Evolutionary conservation across 2,888 invertebrate species (phyloP).

Genomic region (Mellilla xanthometata): DNA sequence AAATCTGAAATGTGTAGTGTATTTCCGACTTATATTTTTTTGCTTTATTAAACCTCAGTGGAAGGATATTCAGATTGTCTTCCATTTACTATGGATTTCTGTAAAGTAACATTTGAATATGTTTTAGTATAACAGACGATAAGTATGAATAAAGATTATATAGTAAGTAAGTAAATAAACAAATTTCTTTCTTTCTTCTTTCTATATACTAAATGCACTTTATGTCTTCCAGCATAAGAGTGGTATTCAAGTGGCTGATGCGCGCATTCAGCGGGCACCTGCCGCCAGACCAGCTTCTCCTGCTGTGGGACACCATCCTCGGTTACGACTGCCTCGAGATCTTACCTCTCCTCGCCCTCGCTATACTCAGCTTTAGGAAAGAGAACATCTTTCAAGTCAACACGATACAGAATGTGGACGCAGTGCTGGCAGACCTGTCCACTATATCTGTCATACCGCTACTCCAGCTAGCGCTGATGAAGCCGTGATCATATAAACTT

Average conservation of each 20-base stretch:
- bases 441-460: constrained; percentile 93
- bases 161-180: too few species aligned
- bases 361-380: constrained; percentile 92
- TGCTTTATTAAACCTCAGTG: too few species aligned
- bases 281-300: constrained; percentile 94
- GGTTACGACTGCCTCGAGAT: constrained; percentile 97
- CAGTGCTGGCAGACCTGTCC: constrained; percentile 93
- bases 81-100: too few species aligned
- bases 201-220: too few species aligned
- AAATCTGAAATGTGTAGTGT: too few species aligned
- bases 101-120: too few species aligned
- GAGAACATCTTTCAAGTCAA: constrained; percentile 89
- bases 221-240: constrained; percentile 85
- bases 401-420: constrained; percentile 91
- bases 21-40: too few species aligned
- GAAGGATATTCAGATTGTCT: too few species aligned
- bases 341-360: constrained; percentile 91
- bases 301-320: constrained; percentile 95
- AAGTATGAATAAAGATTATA: too few species aligned
- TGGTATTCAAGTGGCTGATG: constrained; percentile 98
- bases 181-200: too few species aligned
- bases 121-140: too few species aligned
- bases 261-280: constrained; percentile 97
- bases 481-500: too few species aligned
- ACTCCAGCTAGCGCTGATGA: constrained; percentile 90